Evolutionary conservation across 2,113 vertebrate species (phyloP).

Genomic region (Argyrosomus japonicus): DNA sequence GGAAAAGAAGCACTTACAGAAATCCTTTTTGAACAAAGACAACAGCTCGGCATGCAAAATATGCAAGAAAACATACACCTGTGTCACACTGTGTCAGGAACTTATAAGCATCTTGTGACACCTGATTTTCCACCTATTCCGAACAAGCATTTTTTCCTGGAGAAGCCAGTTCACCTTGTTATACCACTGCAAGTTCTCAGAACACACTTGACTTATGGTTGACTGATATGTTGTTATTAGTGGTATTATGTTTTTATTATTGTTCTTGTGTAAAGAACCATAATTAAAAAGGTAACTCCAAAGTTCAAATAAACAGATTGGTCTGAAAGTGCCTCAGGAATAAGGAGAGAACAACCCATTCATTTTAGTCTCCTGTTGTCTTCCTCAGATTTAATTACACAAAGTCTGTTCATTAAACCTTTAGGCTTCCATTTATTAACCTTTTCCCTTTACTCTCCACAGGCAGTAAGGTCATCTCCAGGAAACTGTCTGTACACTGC

Average conservation of each 20-base stretch:
- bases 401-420: not conserved
- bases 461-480: constrained; percentile 90
- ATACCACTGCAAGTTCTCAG: not conserved
- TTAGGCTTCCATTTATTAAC: not conserved
- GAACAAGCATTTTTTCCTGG: not conserved
- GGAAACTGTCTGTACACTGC: constrained; percentile 81
- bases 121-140: not conserved
- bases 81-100: not conserved
- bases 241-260: not conserved
- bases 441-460: constrained; percentile 11
- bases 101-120: not conserved
- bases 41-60: not conserved
- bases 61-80: not conserved
- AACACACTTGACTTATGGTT: too few relatives aligned
- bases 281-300: not conserved
- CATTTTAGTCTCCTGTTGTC: not conserved
- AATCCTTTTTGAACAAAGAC: not conserved
- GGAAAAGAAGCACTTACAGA: not conserved
- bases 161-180: not conserved
- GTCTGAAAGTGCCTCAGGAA: not conserved
- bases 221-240: not conserved
- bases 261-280: not conserved
- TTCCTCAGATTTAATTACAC: not conserved
- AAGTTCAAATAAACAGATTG: not conserved
- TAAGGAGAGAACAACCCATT: not conserved